phyloP scores from a whole-genome alignment of 92 coral and sea anemone species.

The Plumapathes pennacea region DNA sequence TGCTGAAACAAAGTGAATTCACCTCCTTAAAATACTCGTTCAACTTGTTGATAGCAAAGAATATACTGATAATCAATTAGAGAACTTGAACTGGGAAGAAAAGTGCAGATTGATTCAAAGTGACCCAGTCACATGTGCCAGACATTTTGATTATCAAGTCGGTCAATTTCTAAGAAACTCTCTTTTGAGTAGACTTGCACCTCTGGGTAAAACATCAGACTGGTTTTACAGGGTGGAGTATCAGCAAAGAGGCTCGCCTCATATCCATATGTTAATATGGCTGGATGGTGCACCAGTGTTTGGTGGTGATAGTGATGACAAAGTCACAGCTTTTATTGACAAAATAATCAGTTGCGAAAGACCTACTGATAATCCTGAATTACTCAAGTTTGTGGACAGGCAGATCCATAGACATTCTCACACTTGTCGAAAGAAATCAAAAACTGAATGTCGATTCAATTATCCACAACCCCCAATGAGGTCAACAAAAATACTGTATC shows the following conservation, averaged over 20 bases:
- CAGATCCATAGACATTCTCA: slow-evolving; percentile 50
- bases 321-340: slow-evolving; percentile 38
- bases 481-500: slow-evolving; percentile 29
- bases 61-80: slow-evolving; percentile 36
- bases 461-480: slow-evolving; percentile 42
- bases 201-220: slow-evolving; percentile 27
- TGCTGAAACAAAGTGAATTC: slow-evolving; percentile 42
- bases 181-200: slow-evolving; percentile 19
- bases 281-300: slow-evolving; percentile 34
- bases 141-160: slow-evolving; percentile 41
- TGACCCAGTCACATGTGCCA: slow-evolving; percentile 40
- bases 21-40: slow-evolving; percentile 39
- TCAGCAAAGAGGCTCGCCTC: slow-evolving; percentile 31
- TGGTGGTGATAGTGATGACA: slow-evolving; percentile 6
- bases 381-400: slow-evolving; percentile 22
- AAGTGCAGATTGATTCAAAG: slow-evolving; percentile 42
- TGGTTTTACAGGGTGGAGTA: slow-evolving; percentile 37
- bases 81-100: slow-evolving; percentile 50
- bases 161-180: slow-evolving; percentile 29
- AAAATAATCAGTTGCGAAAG: slow-evolving; percentile 40
- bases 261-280: slow-evolving; percentile 24
- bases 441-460: slow-evolving; percentile 13
- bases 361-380: slow-evolving; percentile 19
- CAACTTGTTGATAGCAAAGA: slow-evolving; percentile 39
- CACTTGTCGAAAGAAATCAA: slow-evolving; percentile 42